A percentile compares a stretch with the other conserved stretches of the same genome.
Evolutionary conservation across 2,797 vertebrate genomes (phyloP).

Genomic region (Poeciliopsis paucimaculata): DNA sequence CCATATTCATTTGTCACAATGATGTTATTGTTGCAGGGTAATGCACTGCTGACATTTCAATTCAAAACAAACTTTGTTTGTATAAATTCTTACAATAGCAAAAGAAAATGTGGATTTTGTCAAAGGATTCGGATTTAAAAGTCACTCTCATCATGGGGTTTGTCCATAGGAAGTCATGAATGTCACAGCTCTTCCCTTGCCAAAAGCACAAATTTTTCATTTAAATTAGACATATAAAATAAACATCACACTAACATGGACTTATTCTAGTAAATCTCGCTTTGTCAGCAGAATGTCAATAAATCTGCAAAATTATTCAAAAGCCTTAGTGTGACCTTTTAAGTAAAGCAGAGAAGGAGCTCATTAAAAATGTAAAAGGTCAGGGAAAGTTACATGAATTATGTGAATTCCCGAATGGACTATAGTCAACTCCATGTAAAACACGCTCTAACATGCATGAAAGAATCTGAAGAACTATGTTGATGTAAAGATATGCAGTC

Average conservation of each 20-base stretch:
- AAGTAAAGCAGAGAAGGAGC: slow-evolving; percentile 41
- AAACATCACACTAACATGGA: not conserved
- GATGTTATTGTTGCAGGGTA: slow-evolving; percentile 29
- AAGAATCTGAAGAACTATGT: not conserved
- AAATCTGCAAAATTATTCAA: slow-evolving; percentile 56
- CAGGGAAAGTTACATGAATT: slow-evolving; percentile 43
- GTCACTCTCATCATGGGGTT: slow-evolving; percentile 14
- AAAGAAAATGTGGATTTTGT: slow-evolving; percentile 27
- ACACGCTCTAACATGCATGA: slow-evolving; percentile 11
- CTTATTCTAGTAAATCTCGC: not conserved
- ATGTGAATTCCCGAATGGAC: slow-evolving; percentile 19
- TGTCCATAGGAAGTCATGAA: slow-evolving; percentile 6
- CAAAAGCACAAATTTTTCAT: slow-evolving; percentile 2
- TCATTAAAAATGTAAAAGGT: slow-evolving; percentile 63
- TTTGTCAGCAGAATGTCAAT: slow-evolving; percentile 8
- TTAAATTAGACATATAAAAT: slow-evolving; percentile 6
- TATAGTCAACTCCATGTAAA: slow-evolving; percentile 9
- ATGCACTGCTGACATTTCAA: slow-evolving; percentile 24
- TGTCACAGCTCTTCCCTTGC: not conserved
- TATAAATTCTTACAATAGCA: slow-evolving; percentile 31
- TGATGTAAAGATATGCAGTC: slow-evolving; percentile 2
- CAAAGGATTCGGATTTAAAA: slow-evolving; percentile 19
- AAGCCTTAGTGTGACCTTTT: slow-evolving; percentile 60
- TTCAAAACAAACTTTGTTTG: slow-evolving; percentile 33
- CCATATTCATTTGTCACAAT: slow-evolving; percentile 20